Conservation (phyloP, 2,113 vertebrate genomes). For the Geococcyx californianus region DNA sequence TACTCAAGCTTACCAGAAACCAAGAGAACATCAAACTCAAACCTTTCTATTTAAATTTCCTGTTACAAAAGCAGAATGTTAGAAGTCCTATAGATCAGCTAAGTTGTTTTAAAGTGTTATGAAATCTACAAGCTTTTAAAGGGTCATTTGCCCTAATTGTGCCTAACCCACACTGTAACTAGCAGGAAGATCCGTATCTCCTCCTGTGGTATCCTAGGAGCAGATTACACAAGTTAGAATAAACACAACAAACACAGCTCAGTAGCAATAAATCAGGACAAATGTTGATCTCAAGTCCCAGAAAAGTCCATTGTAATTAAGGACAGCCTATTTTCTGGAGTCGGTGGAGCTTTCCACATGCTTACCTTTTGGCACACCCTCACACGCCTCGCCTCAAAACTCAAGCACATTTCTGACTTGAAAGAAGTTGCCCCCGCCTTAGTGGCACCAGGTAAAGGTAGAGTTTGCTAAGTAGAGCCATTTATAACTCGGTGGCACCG, state of each 20-base stretch:
- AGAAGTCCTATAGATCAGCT: background rate
- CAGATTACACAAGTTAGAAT: background rate
- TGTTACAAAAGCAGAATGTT: background rate
- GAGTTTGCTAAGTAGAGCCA: background rate
- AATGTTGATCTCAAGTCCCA: background rate
- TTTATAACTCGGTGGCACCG: background rate
- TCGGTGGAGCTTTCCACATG: background rate
- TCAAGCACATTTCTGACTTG: background rate
- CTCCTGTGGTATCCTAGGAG: background rate
- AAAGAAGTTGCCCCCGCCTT: background rate
- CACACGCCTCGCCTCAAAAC: background rate
- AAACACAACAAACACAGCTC: background rate
- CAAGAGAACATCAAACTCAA: background rate
- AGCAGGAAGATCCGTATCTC: background rate
- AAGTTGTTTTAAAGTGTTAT: background rate
- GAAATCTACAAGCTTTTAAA: background rate
- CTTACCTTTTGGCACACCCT: background rate
- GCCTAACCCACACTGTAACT: background rate
- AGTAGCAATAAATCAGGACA: background rate
- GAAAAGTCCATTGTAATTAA: background rate
- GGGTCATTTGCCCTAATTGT: constrained; percentile 10
- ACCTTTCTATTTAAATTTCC: background rate
- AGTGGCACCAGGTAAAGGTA: background rate
- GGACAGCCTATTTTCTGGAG: background rate
- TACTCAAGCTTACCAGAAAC: background rate